Percentiles rank a stretch among this genome's conserved stretches.
phyloP scores from a whole-genome alignment of 2,888 invertebrate genomes.

The Druceiella hillmani region DNA sequence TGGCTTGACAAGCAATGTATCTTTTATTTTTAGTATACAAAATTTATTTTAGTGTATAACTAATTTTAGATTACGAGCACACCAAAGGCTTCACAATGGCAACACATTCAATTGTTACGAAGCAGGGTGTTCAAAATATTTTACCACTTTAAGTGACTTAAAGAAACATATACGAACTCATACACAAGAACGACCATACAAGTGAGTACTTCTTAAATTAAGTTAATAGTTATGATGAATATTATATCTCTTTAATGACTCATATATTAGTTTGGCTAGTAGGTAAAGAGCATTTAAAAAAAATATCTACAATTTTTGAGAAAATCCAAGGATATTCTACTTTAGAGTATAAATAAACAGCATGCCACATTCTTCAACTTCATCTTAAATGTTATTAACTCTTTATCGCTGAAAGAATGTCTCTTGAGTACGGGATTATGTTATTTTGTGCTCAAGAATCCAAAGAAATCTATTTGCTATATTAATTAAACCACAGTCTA shows the following conservation, averaged over 20 bases:
- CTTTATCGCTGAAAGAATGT: too few species aligned
- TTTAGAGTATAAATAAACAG: too few species aligned
- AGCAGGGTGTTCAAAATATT: conserved; percentile 80
- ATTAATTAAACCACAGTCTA: too few species aligned
- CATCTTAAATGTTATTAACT: too few species aligned
- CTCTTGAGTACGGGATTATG: too few species aligned
- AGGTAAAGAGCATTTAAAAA: conserved; percentile 21
- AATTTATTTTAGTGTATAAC: conserved; percentile 3
- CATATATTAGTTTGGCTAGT: conserved; percentile 16
- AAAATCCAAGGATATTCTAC: conserved; percentile 16
- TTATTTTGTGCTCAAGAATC: too few species aligned
- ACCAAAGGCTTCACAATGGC: conserved; percentile 88
- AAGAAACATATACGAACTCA: conserved; percentile 92
- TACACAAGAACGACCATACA: conserved; percentile 86
- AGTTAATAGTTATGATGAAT: too few species aligned
- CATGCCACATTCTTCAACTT: too few species aligned
- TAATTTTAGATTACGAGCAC: conserved; percentile 67
- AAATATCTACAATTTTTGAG: conserved; percentile 8
- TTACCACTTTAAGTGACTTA: conserved; percentile 90
- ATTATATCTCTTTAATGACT: too few species aligned
- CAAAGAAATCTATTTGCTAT: too few species aligned
- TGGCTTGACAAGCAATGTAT: neutral
- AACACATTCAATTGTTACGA: conserved; percentile 90
- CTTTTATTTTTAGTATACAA: neutral
- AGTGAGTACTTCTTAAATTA: conserved; percentile 49